Evolutionary conservation across 2,113 vertebrate species (phyloP).

Genomic region (Elachura formosa): DNA sequence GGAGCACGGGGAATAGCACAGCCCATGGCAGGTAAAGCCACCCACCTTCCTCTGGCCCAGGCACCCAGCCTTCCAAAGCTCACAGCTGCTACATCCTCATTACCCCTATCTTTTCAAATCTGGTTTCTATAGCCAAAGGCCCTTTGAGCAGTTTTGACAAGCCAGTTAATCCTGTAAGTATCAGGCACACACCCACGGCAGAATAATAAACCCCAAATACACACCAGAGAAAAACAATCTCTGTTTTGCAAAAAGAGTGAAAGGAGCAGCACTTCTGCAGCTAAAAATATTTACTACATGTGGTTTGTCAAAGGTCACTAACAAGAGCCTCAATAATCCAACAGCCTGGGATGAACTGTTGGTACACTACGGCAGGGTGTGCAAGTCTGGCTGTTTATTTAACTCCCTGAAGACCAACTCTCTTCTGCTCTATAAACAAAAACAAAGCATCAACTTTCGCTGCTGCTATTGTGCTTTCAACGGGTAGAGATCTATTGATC

Average conservation of each 20-base stretch:
- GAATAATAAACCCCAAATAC: background rate
- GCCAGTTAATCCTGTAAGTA: background rate
- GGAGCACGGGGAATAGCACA: rapidly evolving
- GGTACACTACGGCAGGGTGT: background rate
- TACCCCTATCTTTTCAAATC: background rate
- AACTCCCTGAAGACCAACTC: background rate
- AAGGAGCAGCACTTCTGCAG: background rate
- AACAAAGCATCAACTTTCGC: background rate
- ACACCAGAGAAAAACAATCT: background rate
- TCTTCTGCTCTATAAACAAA: background rate
- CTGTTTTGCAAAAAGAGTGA: background rate
- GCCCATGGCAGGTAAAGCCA: background rate
- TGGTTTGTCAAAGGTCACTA: background rate
- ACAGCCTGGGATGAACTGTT: background rate
- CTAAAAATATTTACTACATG: constrained; percentile 7
- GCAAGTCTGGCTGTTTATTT: background rate
- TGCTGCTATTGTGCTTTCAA: background rate
- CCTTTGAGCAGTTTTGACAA: background rate
- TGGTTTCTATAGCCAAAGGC: background rate
- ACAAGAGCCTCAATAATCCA: background rate
- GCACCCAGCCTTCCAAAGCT: rapidly evolving
- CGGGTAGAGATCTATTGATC: background rate
- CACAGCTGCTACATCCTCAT: background rate
- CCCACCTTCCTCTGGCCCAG: background rate
- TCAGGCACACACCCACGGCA: background rate